Base-by-base conservation (phyloP, 2,113 vertebrate species). In the Paracanthobrama guichenoti region DNA sequence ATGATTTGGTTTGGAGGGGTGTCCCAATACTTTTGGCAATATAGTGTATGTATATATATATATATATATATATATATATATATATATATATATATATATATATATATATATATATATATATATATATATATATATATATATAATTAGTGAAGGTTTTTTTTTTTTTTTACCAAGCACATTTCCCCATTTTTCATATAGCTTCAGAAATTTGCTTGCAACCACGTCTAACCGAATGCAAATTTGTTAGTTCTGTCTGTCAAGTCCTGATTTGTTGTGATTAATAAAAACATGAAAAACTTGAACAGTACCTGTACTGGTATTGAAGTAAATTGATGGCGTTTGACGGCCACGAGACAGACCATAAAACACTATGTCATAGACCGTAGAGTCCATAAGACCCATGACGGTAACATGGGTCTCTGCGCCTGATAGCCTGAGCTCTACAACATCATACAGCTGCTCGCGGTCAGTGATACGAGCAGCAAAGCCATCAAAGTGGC, bases 401-500 rank as follows among this genome's bases (percentile, higher is more conserved):
- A 90, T 79, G 67, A 94, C 6, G 0, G 89, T 93, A 81, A 92
- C 0, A 81, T 92, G 93, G 85, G 79, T 89, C 66, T 75, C 86
- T 10, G 89, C 81, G 6, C 90, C 89, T 0, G 90, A 87, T 48
- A 91, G 86, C 64, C 74, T 92, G 88, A 94, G 89, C 91, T 94
- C 94, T 91, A 92, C 89, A 26, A 91, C 66, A 11, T 94, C 94
- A 85, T 89, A 89, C 79, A 91, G 90, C 89, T 91, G 92, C 81
- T 93, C 90, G 1, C 88, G 86, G 89, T 95, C 94, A 91, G 88
- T 92, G 91, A 95, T 89, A 66, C 89, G 93, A 81, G 94, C 42
- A 60, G 93, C 91, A 89, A 95, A 95, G 87, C 89, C 91, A 79
- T 94, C 92, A 88, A 95, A 94, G 77, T 91, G 91, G 79, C 94